A percentile compares a stretch with the other conserved stretches of the same genome.
These are phyloP conservation scores for Calliphora vomitoria DNA, from an alignment of 2,888 invertebrate genomes.

Conservation along the genomic window DNA sequence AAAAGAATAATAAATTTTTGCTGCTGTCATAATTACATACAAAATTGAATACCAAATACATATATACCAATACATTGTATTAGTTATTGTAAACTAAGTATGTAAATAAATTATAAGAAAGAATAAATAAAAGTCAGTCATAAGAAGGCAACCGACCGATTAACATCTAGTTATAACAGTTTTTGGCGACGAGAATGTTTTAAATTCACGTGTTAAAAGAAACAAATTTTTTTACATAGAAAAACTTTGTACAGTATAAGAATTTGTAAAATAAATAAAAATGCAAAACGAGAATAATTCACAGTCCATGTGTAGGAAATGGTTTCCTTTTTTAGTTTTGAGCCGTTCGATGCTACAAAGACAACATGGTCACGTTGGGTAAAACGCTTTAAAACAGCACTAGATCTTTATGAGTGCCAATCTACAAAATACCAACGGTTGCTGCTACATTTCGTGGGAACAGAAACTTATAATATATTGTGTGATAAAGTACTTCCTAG, in stretches of 20 bases:
- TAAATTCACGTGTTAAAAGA: constrained; percentile 18
- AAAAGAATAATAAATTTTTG: constrained; percentile 14
- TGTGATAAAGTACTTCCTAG: constrained; percentile 44
- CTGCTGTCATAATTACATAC: background rate
- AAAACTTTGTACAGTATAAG: constrained; percentile 34
- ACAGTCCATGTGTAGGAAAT: background rate
- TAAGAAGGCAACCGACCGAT: constrained; percentile 6
- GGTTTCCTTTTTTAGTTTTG: constrained; percentile 33
- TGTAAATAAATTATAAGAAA: no score
- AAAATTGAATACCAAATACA: no score
- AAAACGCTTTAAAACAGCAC: constrained; percentile 32
- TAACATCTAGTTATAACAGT: constrained; percentile 28
- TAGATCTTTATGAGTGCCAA: constrained; percentile 21
- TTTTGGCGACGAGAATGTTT: constrained; percentile 21
- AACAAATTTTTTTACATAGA: background rate
- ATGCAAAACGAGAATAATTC: background rate
- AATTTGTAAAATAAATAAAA: constrained; percentile 17
- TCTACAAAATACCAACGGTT: constrained; percentile 16
- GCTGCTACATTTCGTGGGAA: constrained; percentile 52
- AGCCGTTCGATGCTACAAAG: constrained; percentile 22
- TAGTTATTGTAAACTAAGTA: no score
- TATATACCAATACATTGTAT: no score
- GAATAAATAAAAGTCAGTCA: background rate
- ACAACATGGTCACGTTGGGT: constrained; percentile 40
- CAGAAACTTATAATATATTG: constrained; percentile 46